Base-by-base conservation (phyloP, 2,888 invertebrate species). In the Quadroppia sp. region DNA sequence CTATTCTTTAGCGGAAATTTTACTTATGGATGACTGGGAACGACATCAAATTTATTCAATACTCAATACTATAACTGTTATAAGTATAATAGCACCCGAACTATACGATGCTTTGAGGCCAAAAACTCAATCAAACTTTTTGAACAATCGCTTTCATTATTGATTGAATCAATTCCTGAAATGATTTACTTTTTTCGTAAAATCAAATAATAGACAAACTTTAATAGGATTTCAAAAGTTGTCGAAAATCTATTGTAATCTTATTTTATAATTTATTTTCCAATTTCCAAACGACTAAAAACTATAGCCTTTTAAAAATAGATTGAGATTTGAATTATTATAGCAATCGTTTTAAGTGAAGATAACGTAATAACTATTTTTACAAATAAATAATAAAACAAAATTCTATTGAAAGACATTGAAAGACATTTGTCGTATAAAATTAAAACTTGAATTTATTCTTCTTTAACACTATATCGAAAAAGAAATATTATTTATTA, bases 1-100 rank as follows among this genome's bases (percentile, higher is more conserved):
- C 45, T n/a, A 69, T 69, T 67, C 67, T 67, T 67, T 13, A 42
- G 67, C 67, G 67, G 20, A 67, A 40, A 67, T n/a, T 67, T 67
- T 67, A 67, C 69, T 69, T 45, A 42, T 42, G 69, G 25, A 69
- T 69, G 20, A 23, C 40, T 67, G 69, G 45, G 11, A 28, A 69
- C 45, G 23, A 45, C 69, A 45, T 69, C 64, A 30, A 59, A 61
- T 45, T 25, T 64, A 64, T 64, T 64, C 61, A 32, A 64, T 40
- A 13, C 53, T 32, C 30, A 32, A 61, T 28, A 32, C 15, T 30
- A 61, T 36, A 32, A n/a, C 32, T n/a, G n/a, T n/a, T n/a, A n/a
- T n/a, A n/a, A n/a, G n/a, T n/a, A n/a, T n/a, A n/a, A n/a, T n/a
- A n/a, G n/a, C n/a, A n/a, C n/a, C n/a, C n/a, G n/a, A n/a, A n/a